Evolutionary conservation across 2,113 vertebrate genomes (phyloP), one percentile per base, ranked within the genome.

Genomic region (Tetraodon nigroviridis): DNA sequence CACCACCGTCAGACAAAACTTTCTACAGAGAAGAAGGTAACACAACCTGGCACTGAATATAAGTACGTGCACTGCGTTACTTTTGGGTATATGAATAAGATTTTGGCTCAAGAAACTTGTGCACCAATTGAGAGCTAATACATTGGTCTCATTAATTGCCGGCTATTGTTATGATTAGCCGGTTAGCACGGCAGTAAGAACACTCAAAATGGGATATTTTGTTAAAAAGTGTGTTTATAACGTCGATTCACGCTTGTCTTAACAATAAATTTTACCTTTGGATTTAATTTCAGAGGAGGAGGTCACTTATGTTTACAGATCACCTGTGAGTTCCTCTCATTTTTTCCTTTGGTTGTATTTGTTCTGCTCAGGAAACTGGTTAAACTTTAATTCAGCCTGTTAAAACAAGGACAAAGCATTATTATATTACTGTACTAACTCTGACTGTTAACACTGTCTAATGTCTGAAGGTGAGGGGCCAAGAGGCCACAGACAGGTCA

Each of bases 11-110:
- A 20, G 84, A 90, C 55, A 84, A 78, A 69, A 84, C 80, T 7
- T 80, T 45, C 66, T 88, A 88, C 82, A 85, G 89, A 73, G 86
- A 89, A 40, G 88, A 88, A 4, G 81, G 90, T 90, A 58, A 57
- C 19, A 58, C 12, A 7, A 17, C 21, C 13, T 14, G 12, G 6
- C 22, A 22, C 6, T 22, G 17, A 21, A n/a, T 19, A 19, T 18
- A n/a, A 18, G 1, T 32, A 3, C 15, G 7, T 12, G 11, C 12
- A 12, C 12, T 37, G 32, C 10, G 32, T 37, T 1, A 37, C 11
- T 37, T 12, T 2, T 32, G 5, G 29, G 10, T 37, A 12, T 37
- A 37, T 12, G 12, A 37, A 12, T 37, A 37, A 37, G 7, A 11
- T 37, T 12, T 37, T 11, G 32, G 32, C 32, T 37, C 4, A 1